Conservation (phyloP, 2,888 invertebrate genomes). For the Microctonus aethiopoides region DNA sequence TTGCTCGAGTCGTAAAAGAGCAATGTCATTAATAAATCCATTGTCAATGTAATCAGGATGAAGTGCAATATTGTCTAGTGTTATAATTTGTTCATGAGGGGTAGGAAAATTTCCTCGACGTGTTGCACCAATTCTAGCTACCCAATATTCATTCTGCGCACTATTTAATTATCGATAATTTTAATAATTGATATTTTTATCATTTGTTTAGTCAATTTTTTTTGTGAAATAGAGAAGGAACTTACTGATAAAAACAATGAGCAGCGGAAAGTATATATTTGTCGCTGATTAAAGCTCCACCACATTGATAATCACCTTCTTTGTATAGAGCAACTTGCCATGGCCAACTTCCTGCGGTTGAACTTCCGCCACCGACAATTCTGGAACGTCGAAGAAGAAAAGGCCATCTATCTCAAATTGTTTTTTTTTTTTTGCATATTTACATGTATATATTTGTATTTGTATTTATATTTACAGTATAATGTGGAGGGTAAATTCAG, state of each 20-base stretch:
- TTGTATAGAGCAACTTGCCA: constrained; percentile 89
- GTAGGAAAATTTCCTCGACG: constrained; percentile 80
- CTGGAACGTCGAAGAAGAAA: constrained; percentile 68
- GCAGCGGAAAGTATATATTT: constrained; percentile 84
- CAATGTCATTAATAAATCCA: constrained; percentile 84
- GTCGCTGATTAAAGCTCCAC: constrained; percentile 78
- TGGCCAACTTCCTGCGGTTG: constrained; percentile 83
- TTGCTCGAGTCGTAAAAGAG: constrained; percentile 74
- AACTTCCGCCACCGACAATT: constrained; percentile 84
- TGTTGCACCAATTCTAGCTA: constrained; percentile 81
- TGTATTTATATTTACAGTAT: too few relatives aligned
- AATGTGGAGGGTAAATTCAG: too few relatives aligned
- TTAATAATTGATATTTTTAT: constrained; percentile 21
- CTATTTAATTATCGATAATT: constrained; percentile 64
- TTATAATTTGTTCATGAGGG: constrained; percentile 79
- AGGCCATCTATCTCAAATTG: not conserved
- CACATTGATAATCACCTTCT: constrained; percentile 87
- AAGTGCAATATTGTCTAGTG: constrained; percentile 74
- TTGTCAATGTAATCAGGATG: constrained; percentile 81
- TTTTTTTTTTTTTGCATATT: not conserved
- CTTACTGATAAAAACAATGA: constrained; percentile 85
- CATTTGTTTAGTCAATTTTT: constrained; percentile 20
- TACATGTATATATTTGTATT: not conserved
- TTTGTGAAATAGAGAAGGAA: constrained; percentile 41
- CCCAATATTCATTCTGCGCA: constrained; percentile 81